phyloP scores from a whole-genome alignment of 2,888 invertebrate species.

The Cataglyphis albicans region DNA sequence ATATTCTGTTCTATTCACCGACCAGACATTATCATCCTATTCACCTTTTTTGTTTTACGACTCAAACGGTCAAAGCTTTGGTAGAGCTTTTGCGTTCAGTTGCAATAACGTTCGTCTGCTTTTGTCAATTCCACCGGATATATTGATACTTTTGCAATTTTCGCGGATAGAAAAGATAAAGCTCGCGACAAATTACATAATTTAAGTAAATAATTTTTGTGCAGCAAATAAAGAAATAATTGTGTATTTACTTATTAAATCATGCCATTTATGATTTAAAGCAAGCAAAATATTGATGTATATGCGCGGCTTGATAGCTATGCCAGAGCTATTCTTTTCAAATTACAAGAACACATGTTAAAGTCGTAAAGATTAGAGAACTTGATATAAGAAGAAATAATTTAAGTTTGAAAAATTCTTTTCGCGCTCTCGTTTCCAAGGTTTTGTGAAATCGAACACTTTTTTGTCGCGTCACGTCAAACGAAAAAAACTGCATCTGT shows the following conservation, averaged over 20 bases:
- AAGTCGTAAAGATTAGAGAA: background rate
- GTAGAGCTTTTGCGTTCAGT: slow-evolving; percentile 44
- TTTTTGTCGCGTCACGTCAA: background rate
- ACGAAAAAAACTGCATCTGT: background rate
- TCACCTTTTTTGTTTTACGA: slow-evolving; percentile 58
- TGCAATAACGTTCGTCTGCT: slow-evolving; percentile 12
- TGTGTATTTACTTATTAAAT: background rate
- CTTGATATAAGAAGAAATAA: background rate
- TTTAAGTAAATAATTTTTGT: slow-evolving; percentile 15
- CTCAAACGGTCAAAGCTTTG: slow-evolving; percentile 42
- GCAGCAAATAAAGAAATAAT: background rate
- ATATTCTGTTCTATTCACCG: slow-evolving; percentile 28
- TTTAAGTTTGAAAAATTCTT: background rate
- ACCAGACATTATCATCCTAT: slow-evolving; percentile 42
- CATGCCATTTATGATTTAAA: background rate
- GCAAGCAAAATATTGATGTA: no score
- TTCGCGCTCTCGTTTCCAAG: background rate
- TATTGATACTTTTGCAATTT: slow-evolving; percentile 33
- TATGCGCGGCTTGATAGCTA: background rate
- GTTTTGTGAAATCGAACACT: background rate
- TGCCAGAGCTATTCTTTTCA: background rate
- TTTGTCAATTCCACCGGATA: slow-evolving; percentile 7
- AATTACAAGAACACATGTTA: background rate
- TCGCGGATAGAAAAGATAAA: background rate
- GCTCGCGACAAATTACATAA: background rate